These are phyloP conservation scores for Tetranychus piercei DNA, from an alignment of 2,888 invertebrate genomes.

Conservation along the genomic window DNA sequence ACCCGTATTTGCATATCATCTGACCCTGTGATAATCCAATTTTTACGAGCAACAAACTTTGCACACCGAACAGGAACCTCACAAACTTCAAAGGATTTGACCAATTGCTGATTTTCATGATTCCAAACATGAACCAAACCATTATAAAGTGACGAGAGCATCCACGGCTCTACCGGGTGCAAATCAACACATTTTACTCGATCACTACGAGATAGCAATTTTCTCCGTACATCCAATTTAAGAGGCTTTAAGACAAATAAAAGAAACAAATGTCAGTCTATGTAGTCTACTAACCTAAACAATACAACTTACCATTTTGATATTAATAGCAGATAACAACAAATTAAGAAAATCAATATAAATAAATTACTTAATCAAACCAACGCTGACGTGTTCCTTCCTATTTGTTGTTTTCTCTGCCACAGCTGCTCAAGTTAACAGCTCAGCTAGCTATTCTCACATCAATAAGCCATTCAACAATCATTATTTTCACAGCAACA, in stretches of 20 bases:
- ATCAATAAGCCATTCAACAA: too few relatives aligned
- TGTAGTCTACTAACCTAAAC: too few relatives aligned
- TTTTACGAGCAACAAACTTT: constrained; percentile 87
- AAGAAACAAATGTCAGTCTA: too few relatives aligned
- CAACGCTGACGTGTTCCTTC: too few relatives aligned
- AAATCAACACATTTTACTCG: constrained; percentile 94
- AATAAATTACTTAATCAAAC: too few relatives aligned
- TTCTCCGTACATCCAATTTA: constrained; percentile 91
- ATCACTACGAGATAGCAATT: constrained; percentile 89
- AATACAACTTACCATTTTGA: too few relatives aligned
- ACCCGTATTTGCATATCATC: constrained; percentile 53
- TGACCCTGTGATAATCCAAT: constrained; percentile 95
- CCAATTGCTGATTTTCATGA: constrained; percentile 63
- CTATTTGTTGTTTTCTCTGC: too few relatives aligned
- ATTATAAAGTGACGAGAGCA: constrained; percentile 91
- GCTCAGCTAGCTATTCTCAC: too few relatives aligned
- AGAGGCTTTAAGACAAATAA: constrained; percentile 48
- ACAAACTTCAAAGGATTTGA: constrained; percentile 49
- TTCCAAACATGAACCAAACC: constrained; percentile 99
- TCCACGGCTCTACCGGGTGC: constrained; percentile 95
- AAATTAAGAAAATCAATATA: too few relatives aligned
- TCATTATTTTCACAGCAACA: too few relatives aligned
- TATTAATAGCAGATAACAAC: too few relatives aligned
- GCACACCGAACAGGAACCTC: constrained; percentile 89
- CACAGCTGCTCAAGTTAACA: too few relatives aligned